phyloP scores from a whole-genome alignment of 2,797 vertebrate species.

The Lacerta agilis region DNA sequence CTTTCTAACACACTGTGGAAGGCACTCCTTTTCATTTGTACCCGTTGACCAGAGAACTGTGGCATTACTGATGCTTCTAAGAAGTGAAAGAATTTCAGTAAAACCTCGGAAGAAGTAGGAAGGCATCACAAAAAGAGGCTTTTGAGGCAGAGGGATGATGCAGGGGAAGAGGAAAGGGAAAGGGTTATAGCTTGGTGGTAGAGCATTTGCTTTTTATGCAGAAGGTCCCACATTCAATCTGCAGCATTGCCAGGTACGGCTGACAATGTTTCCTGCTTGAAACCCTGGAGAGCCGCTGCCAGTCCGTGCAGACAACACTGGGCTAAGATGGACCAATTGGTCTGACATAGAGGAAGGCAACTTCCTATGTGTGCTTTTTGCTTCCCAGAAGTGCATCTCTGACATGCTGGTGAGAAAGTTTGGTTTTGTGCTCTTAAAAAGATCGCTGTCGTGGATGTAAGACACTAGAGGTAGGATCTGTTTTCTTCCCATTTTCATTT shows the following conservation, averaged over 20 bases:
- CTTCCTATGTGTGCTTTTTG: background rate
- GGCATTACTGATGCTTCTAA: background rate
- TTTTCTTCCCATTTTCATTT: background rate
- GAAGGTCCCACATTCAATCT: background rate
- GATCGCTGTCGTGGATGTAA: background rate
- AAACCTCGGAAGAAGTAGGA: background rate
- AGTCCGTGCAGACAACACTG: background rate
- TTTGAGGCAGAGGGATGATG: background rate
- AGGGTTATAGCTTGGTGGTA: background rate
- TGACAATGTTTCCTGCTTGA: background rate
- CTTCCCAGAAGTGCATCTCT: background rate
- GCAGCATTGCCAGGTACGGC: background rate
- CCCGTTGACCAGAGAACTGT: background rate
- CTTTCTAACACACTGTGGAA: constrained; percentile 39
- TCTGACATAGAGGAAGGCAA: background rate
- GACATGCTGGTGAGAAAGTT: background rate
- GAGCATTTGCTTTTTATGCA: background rate
- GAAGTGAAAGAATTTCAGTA: background rate
- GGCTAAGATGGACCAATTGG: background rate
- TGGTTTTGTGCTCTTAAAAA: background rate
- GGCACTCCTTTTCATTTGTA: constrained; percentile 39
- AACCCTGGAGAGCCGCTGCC: background rate
- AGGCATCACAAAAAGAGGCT: background rate
- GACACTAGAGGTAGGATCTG: background rate
- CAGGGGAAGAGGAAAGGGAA: background rate